phyloP scores from a whole-genome alignment of 2,888 invertebrate genomes.

The Microchrysa polita region DNA sequence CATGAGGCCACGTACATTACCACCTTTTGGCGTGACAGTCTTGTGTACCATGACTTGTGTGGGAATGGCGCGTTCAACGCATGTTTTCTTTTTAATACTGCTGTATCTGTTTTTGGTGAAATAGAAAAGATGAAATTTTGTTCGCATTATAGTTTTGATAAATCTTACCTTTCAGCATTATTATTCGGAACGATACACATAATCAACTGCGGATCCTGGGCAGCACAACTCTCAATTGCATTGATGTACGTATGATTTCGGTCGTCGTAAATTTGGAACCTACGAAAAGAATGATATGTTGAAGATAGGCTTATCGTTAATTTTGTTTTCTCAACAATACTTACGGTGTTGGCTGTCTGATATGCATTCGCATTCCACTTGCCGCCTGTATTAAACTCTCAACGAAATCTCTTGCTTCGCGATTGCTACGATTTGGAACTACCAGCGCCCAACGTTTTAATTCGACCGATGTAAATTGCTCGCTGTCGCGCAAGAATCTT shows the following conservation, averaged over 20 bases:
- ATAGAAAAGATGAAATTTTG: not conserved
- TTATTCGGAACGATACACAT: conserved; percentile 77
- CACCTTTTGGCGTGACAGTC: conserved; percentile 57
- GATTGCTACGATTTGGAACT: conserved; percentile 54
- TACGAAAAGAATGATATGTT: not conserved
- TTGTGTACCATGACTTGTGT: conserved; percentile 68
- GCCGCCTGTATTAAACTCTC: conserved; percentile 61
- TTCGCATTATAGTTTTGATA: not conserved
- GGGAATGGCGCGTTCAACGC: conserved; percentile 77
- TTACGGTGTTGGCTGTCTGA: conserved; percentile 63
- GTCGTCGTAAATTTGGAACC: conserved; percentile 67
- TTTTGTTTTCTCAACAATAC: not conserved
- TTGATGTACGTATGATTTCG: conserved; percentile 70
- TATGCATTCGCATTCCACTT: conserved; percentile 64
- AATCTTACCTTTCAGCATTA: conserved; percentile 70
- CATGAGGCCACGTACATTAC: conserved; percentile 67
- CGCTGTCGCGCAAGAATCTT: conserved; percentile 68
- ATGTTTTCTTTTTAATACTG: conserved; percentile 87
- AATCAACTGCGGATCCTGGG: conserved; percentile 72
- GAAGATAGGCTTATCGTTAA: no score
- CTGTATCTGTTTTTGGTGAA: conserved; percentile 68
- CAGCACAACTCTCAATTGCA: conserved; percentile 69
- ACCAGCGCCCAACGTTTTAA: conserved; percentile 64
- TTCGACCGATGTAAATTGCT: conserved; percentile 61
- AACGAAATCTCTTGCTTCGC: conserved; percentile 60